phyloP scores from a whole-genome alignment of 2,113 vertebrate species.

The Jacana jacana region DNA sequence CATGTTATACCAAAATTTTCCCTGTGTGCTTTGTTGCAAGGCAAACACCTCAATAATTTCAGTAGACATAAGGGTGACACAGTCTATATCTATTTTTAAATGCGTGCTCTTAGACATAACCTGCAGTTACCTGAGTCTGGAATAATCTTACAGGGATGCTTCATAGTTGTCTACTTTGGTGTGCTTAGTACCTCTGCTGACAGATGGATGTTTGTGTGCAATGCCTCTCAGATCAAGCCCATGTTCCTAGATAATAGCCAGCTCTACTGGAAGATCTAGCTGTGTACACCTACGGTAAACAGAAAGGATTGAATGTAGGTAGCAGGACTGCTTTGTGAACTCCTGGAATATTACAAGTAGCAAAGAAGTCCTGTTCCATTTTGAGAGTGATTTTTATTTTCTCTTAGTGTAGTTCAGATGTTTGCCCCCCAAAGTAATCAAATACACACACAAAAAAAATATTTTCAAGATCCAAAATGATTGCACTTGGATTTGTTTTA shows the following conservation, averaged over 20 bases:
- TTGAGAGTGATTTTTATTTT: neutral
- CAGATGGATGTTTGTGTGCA: neutral
- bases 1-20: neutral
- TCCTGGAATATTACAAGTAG: neutral
- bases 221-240: neutral
- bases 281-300: neutral
- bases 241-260: neutral
- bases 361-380: neutral
- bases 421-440: neutral
- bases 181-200: neutral
- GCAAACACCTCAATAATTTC: neutral
- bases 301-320: neutral
- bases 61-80: neutral
- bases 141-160: neutral
- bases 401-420: neutral
- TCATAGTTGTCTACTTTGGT: neutral
- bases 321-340: neutral
- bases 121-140: neutral
- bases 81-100: neutral
- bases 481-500: neutral
- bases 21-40: neutral
- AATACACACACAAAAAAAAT: no score
- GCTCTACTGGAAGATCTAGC: neutral
- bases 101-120: neutral
- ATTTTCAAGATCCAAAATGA: neutral